Conservation (phyloP, 2,888 invertebrate species). For the Itoplectis maculator region DNA sequence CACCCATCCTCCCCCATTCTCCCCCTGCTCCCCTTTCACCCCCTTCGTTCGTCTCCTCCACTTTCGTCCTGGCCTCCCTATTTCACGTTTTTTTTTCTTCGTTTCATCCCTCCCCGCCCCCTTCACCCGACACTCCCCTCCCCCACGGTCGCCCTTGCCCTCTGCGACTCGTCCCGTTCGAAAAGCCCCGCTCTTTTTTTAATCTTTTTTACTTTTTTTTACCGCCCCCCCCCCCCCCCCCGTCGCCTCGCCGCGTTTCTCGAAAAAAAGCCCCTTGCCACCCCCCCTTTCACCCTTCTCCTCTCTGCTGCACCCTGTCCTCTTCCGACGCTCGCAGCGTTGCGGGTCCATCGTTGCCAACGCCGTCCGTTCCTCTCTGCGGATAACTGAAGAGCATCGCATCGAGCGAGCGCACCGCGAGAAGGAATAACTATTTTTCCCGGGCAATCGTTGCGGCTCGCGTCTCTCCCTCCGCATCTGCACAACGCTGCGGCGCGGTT, state of each 20-base stretch:
- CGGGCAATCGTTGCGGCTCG: constrained; percentile 68
- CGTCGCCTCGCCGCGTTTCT: constrained; percentile 3
- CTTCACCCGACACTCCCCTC: constrained; percentile 38
- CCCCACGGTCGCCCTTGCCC: background rate
- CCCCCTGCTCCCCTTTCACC: constrained; percentile 50
- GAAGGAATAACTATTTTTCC: constrained; percentile 81
- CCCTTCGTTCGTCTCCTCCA: constrained; percentile 43
- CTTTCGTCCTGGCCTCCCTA: constrained; percentile 12
- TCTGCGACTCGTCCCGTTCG: constrained; percentile 22
- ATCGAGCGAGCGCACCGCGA: constrained; percentile 79
- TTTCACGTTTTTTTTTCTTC: constrained; percentile 50
- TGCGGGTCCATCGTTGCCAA: background rate
- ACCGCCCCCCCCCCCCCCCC: too few species aligned
- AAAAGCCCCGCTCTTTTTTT: constrained; percentile 17
- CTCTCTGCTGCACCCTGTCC: too few species aligned
- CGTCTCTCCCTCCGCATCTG: constrained; percentile 61
- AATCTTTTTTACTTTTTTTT: constrained; percentile 34
- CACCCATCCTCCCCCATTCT: constrained; percentile 52
- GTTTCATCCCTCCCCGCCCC: constrained; percentile 40
- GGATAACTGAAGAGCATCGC: constrained; percentile 75
- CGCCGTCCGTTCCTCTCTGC: background rate
- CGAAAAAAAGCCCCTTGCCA: background rate
- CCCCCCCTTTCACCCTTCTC: background rate
- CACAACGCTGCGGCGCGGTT: constrained; percentile 63
- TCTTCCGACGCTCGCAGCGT: background rate